These are phyloP conservation scores for Lepidotrigona ventralis DNA, from an alignment of 1,140 invertebrate species.

Conservation along the genomic window DNA sequence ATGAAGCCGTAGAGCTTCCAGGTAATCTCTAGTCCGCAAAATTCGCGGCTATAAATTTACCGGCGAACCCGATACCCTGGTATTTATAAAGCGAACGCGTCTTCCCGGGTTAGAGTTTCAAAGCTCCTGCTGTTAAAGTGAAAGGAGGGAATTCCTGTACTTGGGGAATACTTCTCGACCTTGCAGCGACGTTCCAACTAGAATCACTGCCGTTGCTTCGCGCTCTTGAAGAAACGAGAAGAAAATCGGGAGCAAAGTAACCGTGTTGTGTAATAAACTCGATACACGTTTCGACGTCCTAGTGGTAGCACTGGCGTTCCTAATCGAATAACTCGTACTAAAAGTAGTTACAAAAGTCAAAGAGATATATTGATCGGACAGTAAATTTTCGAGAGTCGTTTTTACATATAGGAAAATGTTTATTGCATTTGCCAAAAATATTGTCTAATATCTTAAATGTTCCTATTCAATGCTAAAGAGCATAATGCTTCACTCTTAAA, in stretches of 20 bases:
- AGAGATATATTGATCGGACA: neutral
- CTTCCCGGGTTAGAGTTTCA: conserved; percentile 43
- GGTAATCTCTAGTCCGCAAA: conserved; percentile 21
- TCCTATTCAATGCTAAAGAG: neutral
- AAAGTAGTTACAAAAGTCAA: neutral
- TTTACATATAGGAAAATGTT: neutral
- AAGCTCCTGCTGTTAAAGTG: conserved; percentile 51
- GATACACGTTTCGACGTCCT: neutral
- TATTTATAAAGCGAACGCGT: conserved; percentile 56
- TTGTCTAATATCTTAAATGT: neutral
- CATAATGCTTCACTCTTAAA: neutral
- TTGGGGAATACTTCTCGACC: conserved; percentile 34
- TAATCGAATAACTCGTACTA: neutral
- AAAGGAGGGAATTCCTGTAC: conserved; percentile 46
- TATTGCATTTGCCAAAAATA: no score
- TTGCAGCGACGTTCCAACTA: conserved; percentile 4
- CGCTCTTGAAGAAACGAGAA: neutral
- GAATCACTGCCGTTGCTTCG: neutral
- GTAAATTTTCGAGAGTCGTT: neutral
- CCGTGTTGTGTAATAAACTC: neutral
- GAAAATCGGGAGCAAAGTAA: conserved; percentile 6
- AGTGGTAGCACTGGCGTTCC: neutral
- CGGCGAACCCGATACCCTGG: conserved; percentile 31
- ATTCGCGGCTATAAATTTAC: conserved; percentile 33
- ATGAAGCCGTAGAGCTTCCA: conserved; percentile 19